phyloP scores from a whole-genome alignment of 2,888 invertebrate genomes.

The Sepioteuthis lessoniana region DNA sequence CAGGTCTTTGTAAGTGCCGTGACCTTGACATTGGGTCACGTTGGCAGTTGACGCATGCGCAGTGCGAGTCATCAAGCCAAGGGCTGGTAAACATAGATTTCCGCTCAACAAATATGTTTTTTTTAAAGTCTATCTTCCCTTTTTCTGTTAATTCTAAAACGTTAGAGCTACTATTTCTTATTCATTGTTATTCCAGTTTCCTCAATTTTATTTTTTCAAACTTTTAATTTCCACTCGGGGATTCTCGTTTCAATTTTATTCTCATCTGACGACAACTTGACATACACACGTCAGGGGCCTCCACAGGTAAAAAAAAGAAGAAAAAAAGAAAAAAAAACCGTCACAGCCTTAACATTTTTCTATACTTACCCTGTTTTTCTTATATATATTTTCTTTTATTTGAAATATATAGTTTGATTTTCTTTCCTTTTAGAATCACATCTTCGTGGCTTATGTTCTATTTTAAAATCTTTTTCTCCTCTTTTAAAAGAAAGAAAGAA shows the following conservation, averaged over 20 bases:
- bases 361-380: no score
- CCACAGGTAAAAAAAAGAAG: neutral
- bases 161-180: neutral
- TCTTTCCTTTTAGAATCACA: no score
- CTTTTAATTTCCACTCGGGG: neutral
- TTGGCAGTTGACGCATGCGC: conserved; percentile 33
- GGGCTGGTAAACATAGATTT: conserved; percentile 2
- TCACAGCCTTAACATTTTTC: no score
- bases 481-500: no score
- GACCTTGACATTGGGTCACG: conserved; percentile 33
- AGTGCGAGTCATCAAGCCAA: conserved; percentile 16
- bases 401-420: no score
- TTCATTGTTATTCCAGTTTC: neutral
- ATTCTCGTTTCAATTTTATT: neutral
- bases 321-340: neutral
- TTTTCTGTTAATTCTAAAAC: neutral
- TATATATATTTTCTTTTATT: no score
- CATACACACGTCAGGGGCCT: conserved; percentile 1
- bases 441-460: no score
- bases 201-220: neutral
- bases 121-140: neutral
- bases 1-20: conserved; percentile 15
- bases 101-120: conserved; percentile 14
- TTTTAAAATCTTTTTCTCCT: no score
- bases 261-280: neutral